Percentiles rank a stretch among this genome's conserved stretches.
Conservation (phyloP, 2,888 invertebrate species). For the Ametastegia equiseti region DNA sequence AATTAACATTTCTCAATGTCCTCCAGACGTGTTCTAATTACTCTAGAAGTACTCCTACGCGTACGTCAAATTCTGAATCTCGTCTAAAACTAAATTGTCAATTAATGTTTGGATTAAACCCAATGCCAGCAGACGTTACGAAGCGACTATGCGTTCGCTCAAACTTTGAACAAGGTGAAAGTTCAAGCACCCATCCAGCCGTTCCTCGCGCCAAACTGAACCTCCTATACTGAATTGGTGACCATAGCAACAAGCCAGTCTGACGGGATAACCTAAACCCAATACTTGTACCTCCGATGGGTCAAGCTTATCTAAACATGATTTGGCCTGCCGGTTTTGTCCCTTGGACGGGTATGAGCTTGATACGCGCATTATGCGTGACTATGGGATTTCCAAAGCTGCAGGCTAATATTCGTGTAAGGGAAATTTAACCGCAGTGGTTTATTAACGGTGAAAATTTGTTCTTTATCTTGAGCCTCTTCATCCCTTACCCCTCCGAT, state of each 20-base stretch:
- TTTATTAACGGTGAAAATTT: constrained; percentile 15
- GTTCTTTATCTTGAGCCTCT: background rate
- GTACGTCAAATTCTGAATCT: constrained; percentile 16
- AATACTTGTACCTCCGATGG: constrained; percentile 39
- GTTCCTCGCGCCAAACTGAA: constrained; percentile 19
- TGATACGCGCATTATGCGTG: background rate
- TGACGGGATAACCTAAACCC: constrained; percentile 1
- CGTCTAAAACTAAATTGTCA: constrained; percentile 21
- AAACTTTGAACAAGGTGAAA: constrained; percentile 36
- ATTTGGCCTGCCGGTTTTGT: background rate
- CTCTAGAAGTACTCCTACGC: background rate
- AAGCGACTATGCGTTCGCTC: constrained; percentile 22
- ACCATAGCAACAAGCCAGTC: constrained; percentile 42
- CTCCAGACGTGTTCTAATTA: background rate
- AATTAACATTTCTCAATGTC: background rate
- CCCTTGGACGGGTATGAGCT: constrained; percentile 7
- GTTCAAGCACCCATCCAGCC: constrained; percentile 37
- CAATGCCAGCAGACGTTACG: constrained; percentile 24
- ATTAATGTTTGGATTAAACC: constrained; percentile 21
- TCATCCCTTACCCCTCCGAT: background rate
- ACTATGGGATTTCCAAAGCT: constrained; percentile 1
- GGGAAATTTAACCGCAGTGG: background rate
- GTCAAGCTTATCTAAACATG: constrained; percentile 37
- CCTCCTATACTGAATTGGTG: background rate
- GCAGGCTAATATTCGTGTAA: background rate